Base-by-base conservation (phyloP, 2,888 invertebrate species). In the Drosophila sordidapex region DNA sequence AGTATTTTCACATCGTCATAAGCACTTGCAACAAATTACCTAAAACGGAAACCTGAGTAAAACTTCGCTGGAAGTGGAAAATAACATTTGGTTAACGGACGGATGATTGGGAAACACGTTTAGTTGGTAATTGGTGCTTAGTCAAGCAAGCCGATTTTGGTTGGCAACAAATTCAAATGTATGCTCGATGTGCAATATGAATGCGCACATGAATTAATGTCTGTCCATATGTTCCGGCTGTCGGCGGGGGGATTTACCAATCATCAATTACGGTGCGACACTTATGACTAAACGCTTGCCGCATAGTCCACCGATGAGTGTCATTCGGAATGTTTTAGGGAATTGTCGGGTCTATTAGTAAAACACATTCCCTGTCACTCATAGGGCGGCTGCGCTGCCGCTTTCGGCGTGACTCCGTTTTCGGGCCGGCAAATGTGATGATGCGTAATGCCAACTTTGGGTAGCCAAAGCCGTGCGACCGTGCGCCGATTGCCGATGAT, bases 381-480 rank as follows among this genome's bases (percentile, higher is more conserved):
- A 56, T 62, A 70, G 80, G 80, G 69, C 65, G 63, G 56, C 10
- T 52, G 4, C 13, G 69, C 62, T 68, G 56, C 10, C 60, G 4
- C 13, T 27, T 38, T 35, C 59, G 81, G 81, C 84, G 85, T 85
- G 85, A 90, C 85, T 85, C 90, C 85, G 72, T 86, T 87, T 83
- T 68, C 33, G 79, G 79, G 51, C 40, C 29, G 62, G 70, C 68
- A 56, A 48, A 66, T 62, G 33, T 36, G 52, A 56, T 60, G 87
- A 84, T 85, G 85, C 85, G 85, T 85, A 85, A 85, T 85, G 75
- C 78, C 86, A 85, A 85, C 75, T 51, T 83, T 81, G 73, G 72
- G 84, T 87, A 89, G 83, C 70, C 63, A 65, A 58, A 48, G 15
- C 6, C 43, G 40, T 25, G 48, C 43, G 62, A 27, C 48, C 29